These are phyloP conservation scores for Leptothorax acervorum DNA, from an alignment of 2,888 invertebrate species.

Conservation along the genomic window DNA sequence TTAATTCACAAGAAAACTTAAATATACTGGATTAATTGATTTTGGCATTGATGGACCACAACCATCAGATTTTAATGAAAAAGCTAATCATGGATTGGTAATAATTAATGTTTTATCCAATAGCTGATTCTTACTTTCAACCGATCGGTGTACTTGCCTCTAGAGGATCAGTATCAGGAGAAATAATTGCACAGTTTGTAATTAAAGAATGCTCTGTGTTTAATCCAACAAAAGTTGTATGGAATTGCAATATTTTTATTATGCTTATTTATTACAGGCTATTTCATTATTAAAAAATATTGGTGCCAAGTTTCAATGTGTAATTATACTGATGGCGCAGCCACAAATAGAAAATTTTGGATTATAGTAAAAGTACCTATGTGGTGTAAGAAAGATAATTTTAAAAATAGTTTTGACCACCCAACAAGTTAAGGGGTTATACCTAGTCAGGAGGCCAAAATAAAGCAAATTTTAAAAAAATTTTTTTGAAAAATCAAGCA, in stretches of 20 bases:
- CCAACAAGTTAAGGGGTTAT: no score
- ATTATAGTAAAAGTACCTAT: conserved; percentile 63
- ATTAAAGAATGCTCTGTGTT: not conserved
- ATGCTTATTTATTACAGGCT: not conserved
- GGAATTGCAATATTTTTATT: not conserved
- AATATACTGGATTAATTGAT: not conserved
- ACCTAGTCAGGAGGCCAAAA: no score
- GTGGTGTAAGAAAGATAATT: conserved; percentile 42
- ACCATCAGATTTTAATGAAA: not conserved
- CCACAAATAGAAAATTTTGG: conserved; percentile 63
- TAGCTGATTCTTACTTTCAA: not conserved
- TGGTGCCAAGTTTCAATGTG: conserved; percentile 62
- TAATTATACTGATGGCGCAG: conserved; percentile 68
- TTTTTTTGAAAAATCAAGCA: no score
- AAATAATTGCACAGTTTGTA: not conserved
- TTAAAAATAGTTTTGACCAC: conserved; percentile 58
- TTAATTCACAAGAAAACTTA: not conserved
- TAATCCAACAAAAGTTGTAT: no score
- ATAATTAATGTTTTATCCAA: not conserved
- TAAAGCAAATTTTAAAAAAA: no score
- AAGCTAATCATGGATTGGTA: not conserved
- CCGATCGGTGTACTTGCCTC: not conserved
- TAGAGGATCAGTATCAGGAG: not conserved
- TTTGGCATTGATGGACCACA: not conserved
- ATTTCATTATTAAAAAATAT: conserved; percentile 47